These are phyloP conservation scores for Rutpela maculata DNA, from an alignment of 2,888 invertebrate genomes.

Conservation along the genomic window DNA sequence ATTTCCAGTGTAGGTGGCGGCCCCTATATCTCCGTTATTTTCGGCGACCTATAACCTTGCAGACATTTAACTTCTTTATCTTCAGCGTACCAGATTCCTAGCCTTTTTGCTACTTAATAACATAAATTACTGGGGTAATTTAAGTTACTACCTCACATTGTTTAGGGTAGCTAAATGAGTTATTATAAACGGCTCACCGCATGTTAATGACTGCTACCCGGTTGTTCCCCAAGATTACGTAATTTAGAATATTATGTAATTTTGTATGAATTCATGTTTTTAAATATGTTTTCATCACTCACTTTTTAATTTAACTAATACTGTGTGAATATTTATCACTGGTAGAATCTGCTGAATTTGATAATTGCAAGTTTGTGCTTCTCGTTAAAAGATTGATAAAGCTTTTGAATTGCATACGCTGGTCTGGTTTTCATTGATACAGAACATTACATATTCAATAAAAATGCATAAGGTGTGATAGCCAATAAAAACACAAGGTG, in stretches of 20 bases:
- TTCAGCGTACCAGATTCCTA: conserved; percentile 62
- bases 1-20: conserved; percentile 39
- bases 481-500: no score
- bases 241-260: conserved; percentile 16
- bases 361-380: no score
- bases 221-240: conserved; percentile 4
- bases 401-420: no score
- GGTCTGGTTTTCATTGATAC: no score
- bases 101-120: conserved; percentile 66
- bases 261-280: background rate
- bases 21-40: conserved; percentile 48
- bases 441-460: no score
- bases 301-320: no score
- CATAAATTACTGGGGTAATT: conserved; percentile 65
- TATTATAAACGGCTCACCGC: conserved; percentile 48
- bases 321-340: no score
- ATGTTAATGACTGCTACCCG: conserved; percentile 32
- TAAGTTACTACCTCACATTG: conserved; percentile 58
- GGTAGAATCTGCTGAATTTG: no score
- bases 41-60: conserved; percentile 58
- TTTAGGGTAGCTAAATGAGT: conserved; percentile 58
- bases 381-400: no score
- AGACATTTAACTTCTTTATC: conserved; percentile 68
- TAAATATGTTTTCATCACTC: background rate
- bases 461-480: no score